Base-by-base conservation (phyloP, 2,888 invertebrate species). In the Plagiodera versicolora region DNA sequence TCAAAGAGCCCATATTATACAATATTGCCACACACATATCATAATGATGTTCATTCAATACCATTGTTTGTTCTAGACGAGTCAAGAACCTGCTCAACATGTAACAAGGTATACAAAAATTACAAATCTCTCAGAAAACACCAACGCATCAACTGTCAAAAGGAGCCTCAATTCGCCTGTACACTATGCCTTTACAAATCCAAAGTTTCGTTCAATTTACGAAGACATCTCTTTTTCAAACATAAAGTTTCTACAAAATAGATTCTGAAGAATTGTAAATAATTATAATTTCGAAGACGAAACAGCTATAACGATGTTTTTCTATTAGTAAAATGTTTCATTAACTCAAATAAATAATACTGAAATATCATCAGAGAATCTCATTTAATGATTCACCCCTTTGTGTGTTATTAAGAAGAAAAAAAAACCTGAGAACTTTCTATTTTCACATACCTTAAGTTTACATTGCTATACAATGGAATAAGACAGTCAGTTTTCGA, bases 111-210 rank as follows among this genome's bases (percentile, higher is more conserved):
- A 6, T 46, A 18, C 20, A 46, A 46, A 18, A 19, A 20, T 46
- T 19, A 10, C 10, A 19, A 18, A 5, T 19, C 46, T 1, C 20
- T 46, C 19, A 46, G 46, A 18, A 46, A 20, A 19, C 63, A 63
- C 19, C 48, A 49, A 39, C 59, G 59, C 20, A 56, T 58, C 54
- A 66, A 68, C 19, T 69, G 69, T 50, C 61, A 64, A 16, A 67
- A 65, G 47, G 64, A 61, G 30, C 67, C 67, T 1, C 11, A 18
- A 9, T 69, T 68, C 28, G 11, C 17, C n/a, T 69, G 67, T 59
- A 4, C 44, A n/a, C 51, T 58, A 14, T 71, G 71, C 44, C 60
- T 69, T 0, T 72, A 74, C 46, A 69, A 63, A 53, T 68, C 68
- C 28, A 71, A 72, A 50, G 71, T 71, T 54, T 2, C 11, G 10